Base-by-base conservation (phyloP, 2,113 vertebrate genomes). In the Clarias gariepinus region DNA sequence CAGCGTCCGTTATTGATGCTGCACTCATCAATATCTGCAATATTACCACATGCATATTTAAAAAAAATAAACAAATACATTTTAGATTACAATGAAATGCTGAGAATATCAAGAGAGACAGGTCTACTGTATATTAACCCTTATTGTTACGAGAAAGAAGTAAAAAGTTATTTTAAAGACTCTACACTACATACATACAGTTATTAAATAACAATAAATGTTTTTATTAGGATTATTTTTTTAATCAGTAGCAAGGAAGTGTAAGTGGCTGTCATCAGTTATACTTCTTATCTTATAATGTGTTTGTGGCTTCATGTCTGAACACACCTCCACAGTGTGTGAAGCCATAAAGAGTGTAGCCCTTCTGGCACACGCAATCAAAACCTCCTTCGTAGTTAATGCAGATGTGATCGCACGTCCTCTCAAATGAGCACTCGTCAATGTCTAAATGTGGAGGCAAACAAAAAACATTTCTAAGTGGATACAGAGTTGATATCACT, bases 311-410 rank as follows among this genome's bases (percentile, higher is more conserved):
- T 76, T 16, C 33, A 55, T 79, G 55, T 60, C 2, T 57, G 77
- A 82, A 80, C 97, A 95, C 93, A 99, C 98, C 98, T 96, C 98
- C 98, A 58, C 98, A 99, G 94, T 99, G 98, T 0, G 97, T 97
- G 63, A 97, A 94, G 61, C 97, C 98, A 0, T 99, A 99, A 86
- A 99, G 95, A 0, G 94, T 97, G 92, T 96, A 97, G 81, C 98
- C 98, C n/a, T 94, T 96, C 87, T 96, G 95, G 86, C 98, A 99
- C 66, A 97, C 86, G 73, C 98, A 99, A 89, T 98, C 97, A 28
- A 96, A 99, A 92, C 96, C 96, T 77, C 98, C 98, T 0, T 97
- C 96, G 88, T 97, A 99, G 94, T 99, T 99, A 94, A 98, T 95
- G 87, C 98, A 99, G 87, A 94, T 95, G 93, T 99, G 98, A 92